Conservation (phyloP, 2,888 invertebrate genomes). For the Ephialtes manifestator region DNA sequence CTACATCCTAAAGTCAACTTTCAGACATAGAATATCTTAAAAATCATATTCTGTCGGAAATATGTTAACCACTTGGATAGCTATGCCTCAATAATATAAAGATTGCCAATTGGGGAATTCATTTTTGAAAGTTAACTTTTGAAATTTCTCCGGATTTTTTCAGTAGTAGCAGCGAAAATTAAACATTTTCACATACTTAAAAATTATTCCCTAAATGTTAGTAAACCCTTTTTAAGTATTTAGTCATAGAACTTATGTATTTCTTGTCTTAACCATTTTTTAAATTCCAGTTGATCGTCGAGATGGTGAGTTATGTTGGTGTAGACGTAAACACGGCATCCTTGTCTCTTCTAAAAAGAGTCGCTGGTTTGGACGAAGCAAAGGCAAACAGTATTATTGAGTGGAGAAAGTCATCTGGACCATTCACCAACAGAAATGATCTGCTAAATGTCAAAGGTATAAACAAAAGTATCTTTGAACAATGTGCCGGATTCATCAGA, state of each 20-base stretch:
- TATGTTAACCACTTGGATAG: slow-evolving; percentile 98
- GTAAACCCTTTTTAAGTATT: too few relatives aligned
- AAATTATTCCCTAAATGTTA: slow-evolving; percentile 82
- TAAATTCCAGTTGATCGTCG: slow-evolving; percentile 89
- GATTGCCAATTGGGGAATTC: slow-evolving; percentile 90
- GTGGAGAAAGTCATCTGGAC: slow-evolving; percentile 90
- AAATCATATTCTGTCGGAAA: slow-evolving; percentile 85
- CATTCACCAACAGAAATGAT: slow-evolving; percentile 92
- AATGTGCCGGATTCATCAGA: slow-evolving; percentile 95
- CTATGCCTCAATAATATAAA: slow-evolving; percentile 95
- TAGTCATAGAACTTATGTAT: too few relatives aligned
- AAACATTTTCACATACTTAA: slow-evolving; percentile 88
- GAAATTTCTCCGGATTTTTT: too few relatives aligned
- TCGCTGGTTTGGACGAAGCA: slow-evolving; percentile 93
- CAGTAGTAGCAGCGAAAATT: slow-evolving; percentile 87
- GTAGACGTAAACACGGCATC: slow-evolving; percentile 97
- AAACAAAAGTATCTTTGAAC: slow-evolving; percentile 94
- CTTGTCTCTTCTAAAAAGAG: slow-evolving; percentile 92
- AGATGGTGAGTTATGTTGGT: slow-evolving; percentile 97
- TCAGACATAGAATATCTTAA: too few relatives aligned
- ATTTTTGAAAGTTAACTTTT: too few relatives aligned
- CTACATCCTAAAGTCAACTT: too few relatives aligned
- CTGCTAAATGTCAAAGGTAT: slow-evolving; percentile 92
- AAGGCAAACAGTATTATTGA: slow-evolving; percentile 93
- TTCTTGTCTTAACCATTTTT: not conserved